A percentile compares a stretch with the other conserved stretches of the same genome.
Conservation (phyloP, 2,113 vertebrate species). For the Lagopus leucura region DNA sequence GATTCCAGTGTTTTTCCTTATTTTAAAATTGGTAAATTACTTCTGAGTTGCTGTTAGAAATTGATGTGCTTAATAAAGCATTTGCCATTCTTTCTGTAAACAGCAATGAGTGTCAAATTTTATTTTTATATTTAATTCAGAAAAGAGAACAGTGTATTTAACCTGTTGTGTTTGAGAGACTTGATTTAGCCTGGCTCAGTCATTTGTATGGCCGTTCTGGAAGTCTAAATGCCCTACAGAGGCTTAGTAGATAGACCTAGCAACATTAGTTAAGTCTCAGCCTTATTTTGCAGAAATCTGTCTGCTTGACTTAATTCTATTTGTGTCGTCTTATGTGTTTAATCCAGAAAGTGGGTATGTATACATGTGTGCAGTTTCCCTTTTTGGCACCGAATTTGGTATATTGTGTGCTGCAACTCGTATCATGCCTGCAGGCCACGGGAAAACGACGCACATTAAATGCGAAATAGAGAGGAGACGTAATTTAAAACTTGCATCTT, state of each 20-base stretch:
- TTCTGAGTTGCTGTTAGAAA: not conserved
- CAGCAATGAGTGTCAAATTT: not conserved
- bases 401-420: slow-evolving; percentile 54
- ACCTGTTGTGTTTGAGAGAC: not conserved
- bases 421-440: slow-evolving; percentile 60
- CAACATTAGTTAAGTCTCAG: not conserved
- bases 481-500: slow-evolving; percentile 46
- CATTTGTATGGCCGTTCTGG: not conserved
- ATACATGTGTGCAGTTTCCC: slow-evolving; percentile 49
- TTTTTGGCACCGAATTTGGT: slow-evolving; percentile 49
- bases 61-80: not conserved
- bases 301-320: slow-evolving; percentile 32
- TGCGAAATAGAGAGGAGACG: slow-evolving; percentile 18
- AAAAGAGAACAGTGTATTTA: not conserved
- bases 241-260: not conserved
- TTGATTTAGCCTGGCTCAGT: not conserved
- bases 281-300: not conserved
- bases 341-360: slow-evolving; percentile 49
- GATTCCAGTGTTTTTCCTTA: not conserved
- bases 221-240: not conserved
- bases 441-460: slow-evolving; percentile 48
- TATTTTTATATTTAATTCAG: not conserved
- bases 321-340: slow-evolving; percentile 51
- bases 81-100: not conserved
- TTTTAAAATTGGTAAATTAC: not conserved